phyloP scores from a whole-genome alignment of 2,888 invertebrate species.

The Ochropleura leucogaster region DNA sequence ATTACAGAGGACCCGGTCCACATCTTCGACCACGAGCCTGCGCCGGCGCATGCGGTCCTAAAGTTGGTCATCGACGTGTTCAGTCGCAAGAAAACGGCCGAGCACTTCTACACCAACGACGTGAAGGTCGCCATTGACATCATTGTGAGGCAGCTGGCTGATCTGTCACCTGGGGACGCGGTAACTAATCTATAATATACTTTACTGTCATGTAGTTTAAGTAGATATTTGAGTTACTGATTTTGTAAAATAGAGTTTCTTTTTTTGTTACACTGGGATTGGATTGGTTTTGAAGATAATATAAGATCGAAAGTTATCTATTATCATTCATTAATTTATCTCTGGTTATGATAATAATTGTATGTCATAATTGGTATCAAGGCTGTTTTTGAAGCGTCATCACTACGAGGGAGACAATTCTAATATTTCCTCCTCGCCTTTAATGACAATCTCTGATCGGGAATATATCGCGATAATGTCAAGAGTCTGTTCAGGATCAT shows the following conservation, averaged over 20 bases:
- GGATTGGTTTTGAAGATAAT: background rate
- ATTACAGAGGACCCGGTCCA: constrained; percentile 95
- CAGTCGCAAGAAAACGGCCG: constrained; percentile 94
- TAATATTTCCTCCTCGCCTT: background rate
- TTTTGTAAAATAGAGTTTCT: background rate
- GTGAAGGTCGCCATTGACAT: constrained; percentile 98
- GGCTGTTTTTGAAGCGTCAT: background rate
- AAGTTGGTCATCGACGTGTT: constrained; percentile 97
- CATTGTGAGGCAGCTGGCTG: constrained; percentile 96
- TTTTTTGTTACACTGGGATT: background rate
- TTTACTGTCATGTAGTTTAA: background rate
- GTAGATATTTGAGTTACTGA: background rate
- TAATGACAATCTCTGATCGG: background rate
- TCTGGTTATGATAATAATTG: background rate
- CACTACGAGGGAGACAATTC: background rate
- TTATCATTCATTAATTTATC: too few species aligned
- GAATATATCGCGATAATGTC: too few species aligned
- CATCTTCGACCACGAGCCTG: constrained; percentile 95
- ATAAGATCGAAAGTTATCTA: background rate
- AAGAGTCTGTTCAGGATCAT: too few species aligned
- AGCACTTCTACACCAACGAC: constrained; percentile 98
- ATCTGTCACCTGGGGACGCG: constrained; percentile 96
- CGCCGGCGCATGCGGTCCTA: constrained; percentile 95
- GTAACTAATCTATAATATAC: constrained; percentile 80
- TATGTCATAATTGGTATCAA: background rate